Percentiles rank a stretch among this genome's conserved stretches.
Conservation (phyloP, 2,888 invertebrate genomes). For the Mesorhabditis belari region DNA sequence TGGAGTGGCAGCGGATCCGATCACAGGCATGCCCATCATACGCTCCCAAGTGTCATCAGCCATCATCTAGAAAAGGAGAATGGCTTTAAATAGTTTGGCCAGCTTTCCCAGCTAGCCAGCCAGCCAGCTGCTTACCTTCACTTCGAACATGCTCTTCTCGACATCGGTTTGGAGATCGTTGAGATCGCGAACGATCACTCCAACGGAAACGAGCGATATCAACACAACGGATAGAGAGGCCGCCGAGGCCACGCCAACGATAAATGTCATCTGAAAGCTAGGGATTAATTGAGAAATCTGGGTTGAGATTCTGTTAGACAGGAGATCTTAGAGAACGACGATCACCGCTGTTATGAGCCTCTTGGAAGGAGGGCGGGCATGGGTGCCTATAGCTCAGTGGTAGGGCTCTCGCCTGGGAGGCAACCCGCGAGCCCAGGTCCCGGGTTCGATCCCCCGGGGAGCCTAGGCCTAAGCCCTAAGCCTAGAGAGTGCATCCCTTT, state of each 20-base stretch:
- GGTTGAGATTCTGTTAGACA: no score
- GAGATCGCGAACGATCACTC: slow-evolving; percentile 21
- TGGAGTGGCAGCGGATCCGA: slow-evolving; percentile 21
- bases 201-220: slow-evolving; percentile 20
- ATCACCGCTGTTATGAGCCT: no score
- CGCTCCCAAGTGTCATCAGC: slow-evolving; percentile 34
- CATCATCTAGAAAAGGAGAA: slow-evolving; percentile 15
- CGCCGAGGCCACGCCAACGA: slow-evolving; percentile 23
- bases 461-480: no score
- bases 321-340: background rate
- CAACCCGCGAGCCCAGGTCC: no score
- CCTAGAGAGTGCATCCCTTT: no score
- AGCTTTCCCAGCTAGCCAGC: background rate
- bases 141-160: slow-evolving; percentile 28
- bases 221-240: slow-evolving; percentile 21
- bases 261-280: background rate
- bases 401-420: no score
- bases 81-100: no score
- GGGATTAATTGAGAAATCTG: no score
- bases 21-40: slow-evolving; percentile 26
- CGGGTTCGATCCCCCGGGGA: no score
- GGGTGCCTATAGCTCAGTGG: no score
- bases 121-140: slow-evolving; percentile 25
- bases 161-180: slow-evolving; percentile 25
- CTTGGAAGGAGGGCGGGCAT: no score